phyloP scores from a whole-genome alignment of 2,113 vertebrate genomes.

The Scopus umbretta region DNA sequence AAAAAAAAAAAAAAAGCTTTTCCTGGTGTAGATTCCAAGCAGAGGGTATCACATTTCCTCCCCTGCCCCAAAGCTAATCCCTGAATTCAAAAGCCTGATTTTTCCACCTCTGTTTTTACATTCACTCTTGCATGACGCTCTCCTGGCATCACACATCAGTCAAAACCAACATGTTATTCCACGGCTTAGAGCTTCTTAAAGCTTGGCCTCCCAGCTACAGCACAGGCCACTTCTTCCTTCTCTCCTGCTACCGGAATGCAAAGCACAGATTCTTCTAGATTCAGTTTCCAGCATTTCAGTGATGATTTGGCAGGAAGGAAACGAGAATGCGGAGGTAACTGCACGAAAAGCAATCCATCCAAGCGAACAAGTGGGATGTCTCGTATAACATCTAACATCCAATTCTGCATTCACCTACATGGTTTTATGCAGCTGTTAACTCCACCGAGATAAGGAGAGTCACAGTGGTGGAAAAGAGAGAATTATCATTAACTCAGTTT shows the following conservation, averaged over 20 bases:
- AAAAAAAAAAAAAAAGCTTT: neutral
- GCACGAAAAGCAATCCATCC: neutral
- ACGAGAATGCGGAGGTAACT: neutral
- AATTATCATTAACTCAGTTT: neutral
- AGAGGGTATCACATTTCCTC: neutral
- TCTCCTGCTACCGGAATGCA: neutral
- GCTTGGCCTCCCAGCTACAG: neutral
- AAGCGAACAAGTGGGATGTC: neutral
- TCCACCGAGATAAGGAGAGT: neutral
- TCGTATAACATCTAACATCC: neutral
- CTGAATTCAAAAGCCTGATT: neutral
- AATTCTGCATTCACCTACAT: neutral
- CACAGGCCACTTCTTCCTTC: neutral
- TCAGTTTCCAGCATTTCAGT: neutral
- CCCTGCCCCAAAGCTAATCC: neutral
- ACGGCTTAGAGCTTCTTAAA: neutral
- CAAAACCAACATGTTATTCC: neutral
- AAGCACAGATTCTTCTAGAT: neutral
- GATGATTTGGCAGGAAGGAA: neutral
- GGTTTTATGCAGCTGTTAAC: constrained; percentile 17
- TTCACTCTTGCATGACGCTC: neutral
- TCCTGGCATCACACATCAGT: neutral
- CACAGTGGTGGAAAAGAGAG: neutral
- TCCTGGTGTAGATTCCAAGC: neutral
- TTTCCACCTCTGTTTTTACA: neutral